A percentile compares a stretch with the other conserved stretches of the same genome.
Evolutionary conservation across 64 coral and sea anemone species (phyloP).

Genomic region (Acropora yongei): DNA sequence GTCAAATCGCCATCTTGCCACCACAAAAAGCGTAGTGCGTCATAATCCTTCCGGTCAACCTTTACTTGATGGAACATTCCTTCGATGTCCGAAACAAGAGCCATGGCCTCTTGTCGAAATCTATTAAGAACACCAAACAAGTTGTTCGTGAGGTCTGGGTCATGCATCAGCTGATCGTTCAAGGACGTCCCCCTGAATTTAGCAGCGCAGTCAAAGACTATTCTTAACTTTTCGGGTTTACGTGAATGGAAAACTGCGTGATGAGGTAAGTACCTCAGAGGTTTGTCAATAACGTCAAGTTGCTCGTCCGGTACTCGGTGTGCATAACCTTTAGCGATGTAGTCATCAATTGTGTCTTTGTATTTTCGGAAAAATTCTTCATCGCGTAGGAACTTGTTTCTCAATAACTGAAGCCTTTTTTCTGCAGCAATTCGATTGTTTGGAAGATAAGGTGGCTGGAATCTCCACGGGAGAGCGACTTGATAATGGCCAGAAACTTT

Average conservation of each 20-base stretch:
- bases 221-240: neutral
- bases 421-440: too few relatives aligned
- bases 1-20: neutral
- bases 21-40: neutral
- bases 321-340: neutral
- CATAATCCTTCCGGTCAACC: neutral
- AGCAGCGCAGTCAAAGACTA: neutral
- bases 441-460: too few relatives aligned
- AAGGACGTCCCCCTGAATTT: neutral
- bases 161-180: neutral
- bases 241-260: neutral
- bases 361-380: neutral
- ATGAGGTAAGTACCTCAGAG: neutral
- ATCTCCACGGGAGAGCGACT: too few relatives aligned
- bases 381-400: too few relatives aligned
- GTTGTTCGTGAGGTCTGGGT: neutral
- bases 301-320: neutral
- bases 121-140: slow-evolving; percentile 1
- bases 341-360: neutral
- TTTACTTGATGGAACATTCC: neutral
- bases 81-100: neutral
- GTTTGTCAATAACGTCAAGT: neutral
- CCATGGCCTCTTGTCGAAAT: neutral
- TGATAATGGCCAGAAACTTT: too few relatives aligned
- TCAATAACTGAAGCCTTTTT: too few relatives aligned